Percentiles rank a stretch among this genome's conserved stretches.
These are phyloP conservation scores for Sparus aurata DNA, from an alignment of 2,797 vertebrate genomes.

Conservation along the genomic window DNA sequence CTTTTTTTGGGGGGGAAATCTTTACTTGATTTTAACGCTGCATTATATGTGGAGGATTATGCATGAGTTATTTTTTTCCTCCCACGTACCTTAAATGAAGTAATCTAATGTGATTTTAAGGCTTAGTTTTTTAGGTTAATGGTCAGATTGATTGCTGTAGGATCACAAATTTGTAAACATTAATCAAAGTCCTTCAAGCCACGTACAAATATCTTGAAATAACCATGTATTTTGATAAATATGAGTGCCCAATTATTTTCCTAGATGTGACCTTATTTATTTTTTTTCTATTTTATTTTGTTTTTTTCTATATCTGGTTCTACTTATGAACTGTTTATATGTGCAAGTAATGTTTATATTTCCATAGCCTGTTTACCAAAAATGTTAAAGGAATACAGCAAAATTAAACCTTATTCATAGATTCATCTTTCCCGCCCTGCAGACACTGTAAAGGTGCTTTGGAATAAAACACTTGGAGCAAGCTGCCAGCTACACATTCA, in stretches of 20 bases:
- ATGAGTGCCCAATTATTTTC: background rate
- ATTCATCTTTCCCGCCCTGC: background rate
- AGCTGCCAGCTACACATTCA: constrained; percentile 34
- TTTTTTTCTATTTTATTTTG: background rate
- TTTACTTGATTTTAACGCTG: background rate
- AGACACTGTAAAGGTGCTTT: constrained; percentile 31
- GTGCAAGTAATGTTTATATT: background rate
- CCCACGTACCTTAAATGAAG: background rate
- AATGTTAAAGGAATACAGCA: background rate
- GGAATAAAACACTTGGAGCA: constrained; percentile 38
- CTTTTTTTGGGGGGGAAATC: background rate
- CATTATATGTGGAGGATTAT: background rate
- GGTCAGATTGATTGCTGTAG: no score
- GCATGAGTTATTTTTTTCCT: background rate
- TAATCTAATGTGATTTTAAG: background rate
- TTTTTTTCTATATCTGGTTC: background rate
- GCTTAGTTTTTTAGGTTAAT: no score
- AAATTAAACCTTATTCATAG: background rate
- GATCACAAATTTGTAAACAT: background rate
- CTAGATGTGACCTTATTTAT: background rate
- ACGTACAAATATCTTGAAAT: background rate
- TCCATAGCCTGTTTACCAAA: background rate
- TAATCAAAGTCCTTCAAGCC: no score
- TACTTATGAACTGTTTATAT: background rate
- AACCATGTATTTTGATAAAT: background rate